Evolutionary conservation across 2,888 invertebrate genomes (phyloP).

Genomic region (Pammene fasciana): DNA sequence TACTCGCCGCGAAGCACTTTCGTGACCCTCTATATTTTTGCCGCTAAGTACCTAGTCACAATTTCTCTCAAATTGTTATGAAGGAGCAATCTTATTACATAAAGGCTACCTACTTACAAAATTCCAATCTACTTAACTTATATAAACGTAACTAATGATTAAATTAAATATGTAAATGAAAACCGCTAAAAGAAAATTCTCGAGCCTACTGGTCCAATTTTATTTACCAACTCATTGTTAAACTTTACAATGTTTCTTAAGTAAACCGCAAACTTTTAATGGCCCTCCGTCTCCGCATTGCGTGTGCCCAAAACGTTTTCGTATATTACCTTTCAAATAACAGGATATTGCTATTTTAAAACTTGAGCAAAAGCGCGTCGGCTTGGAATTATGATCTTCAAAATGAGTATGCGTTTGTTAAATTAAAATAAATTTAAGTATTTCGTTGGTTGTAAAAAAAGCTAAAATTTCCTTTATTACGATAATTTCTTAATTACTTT

Average conservation of each 20-base stretch:
- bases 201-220: constrained; percentile 29
- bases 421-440: neutral
- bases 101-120: constrained; percentile 21
- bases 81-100: constrained; percentile 25
- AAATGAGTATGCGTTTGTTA: too few species aligned
- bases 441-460: neutral
- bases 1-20: constrained; percentile 9
- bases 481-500: too few species aligned
- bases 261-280: constrained; percentile 40
- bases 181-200: constrained; percentile 33
- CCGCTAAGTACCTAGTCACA: constrained; percentile 11
- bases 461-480: too few species aligned
- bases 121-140: constrained; percentile 22
- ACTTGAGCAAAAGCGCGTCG: neutral
- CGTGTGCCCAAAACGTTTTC: constrained; percentile 20
- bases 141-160: constrained; percentile 21
- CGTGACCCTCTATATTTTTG: constrained; percentile 8
- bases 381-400: neutral
- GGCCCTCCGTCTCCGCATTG: constrained; percentile 29
- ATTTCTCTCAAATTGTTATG: constrained; percentile 18
- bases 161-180: constrained; percentile 39
- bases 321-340: constrained; percentile 32
- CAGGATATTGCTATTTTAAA: constrained; percentile 23
- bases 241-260: constrained; percentile 38
- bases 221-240: constrained; percentile 38